Evolutionary conservation across 2,797 vertebrate genomes (phyloP).

Genomic region (Atherinosoma microstoma): DNA sequence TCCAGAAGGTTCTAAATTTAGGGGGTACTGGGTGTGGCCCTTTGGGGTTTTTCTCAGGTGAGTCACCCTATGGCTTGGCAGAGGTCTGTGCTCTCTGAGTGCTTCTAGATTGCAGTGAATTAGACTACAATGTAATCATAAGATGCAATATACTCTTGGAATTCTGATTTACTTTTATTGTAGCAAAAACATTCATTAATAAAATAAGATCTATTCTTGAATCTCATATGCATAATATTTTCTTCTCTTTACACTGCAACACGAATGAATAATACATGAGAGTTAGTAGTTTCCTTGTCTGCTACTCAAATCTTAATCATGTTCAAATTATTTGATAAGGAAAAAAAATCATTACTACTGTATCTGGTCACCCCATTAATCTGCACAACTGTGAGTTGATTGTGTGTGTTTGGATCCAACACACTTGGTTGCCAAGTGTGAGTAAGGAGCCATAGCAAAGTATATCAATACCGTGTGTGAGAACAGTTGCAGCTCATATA

Average conservation of each 20-base stretch:
- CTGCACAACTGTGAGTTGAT: background rate
- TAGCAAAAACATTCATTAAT: too few species aligned
- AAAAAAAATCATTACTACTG: background rate
- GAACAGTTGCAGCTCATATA: slow-evolving; percentile 23
- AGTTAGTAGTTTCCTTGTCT: background rate
- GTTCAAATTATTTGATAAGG: background rate
- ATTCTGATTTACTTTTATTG: too few species aligned
- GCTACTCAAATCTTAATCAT: background rate
- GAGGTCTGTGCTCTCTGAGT: too few species aligned
- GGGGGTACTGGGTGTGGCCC: too few species aligned
- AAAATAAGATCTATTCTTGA: too few species aligned
- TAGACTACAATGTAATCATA: too few species aligned
- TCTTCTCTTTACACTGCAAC: background rate
- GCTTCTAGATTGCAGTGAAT: too few species aligned
- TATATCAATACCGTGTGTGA: slow-evolving; percentile 3
- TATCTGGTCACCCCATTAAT: background rate
- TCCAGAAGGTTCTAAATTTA: too few species aligned
- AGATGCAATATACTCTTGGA: too few species aligned
- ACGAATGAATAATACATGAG: background rate
- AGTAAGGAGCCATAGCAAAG: background rate
- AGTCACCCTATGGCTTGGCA: too few species aligned
- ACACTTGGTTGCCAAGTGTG: background rate
- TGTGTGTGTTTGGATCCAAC: background rate
- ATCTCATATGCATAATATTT: background rate
- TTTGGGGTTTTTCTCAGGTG: too few species aligned